phyloP scores from a whole-genome alignment of 1,140 invertebrate species.

The Diabrotica undecimpunctata region DNA sequence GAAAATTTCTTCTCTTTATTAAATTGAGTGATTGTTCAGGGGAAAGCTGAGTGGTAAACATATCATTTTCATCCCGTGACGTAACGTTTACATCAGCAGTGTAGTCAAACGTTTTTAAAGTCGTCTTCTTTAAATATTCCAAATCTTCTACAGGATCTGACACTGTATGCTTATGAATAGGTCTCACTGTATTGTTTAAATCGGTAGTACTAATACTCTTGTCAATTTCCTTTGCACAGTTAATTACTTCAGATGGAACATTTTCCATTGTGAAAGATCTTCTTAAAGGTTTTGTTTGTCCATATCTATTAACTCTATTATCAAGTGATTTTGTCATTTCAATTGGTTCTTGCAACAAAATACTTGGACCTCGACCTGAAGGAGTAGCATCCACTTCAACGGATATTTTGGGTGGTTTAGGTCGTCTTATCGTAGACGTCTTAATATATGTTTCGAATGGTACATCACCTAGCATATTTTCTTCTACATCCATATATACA shows the following conservation, averaged over 20 bases:
- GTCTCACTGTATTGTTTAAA: conserved; percentile 41
- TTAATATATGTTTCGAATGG: conserved; percentile 24
- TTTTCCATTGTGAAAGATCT: conserved; percentile 50
- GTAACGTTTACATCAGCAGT: conserved; percentile 71
- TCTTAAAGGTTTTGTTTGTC: conserved; percentile 41
- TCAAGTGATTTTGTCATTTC: conserved; percentile 63
- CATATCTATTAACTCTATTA: conserved; percentile 31
- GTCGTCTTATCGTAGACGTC: conserved; percentile 30
- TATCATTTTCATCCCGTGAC: conserved; percentile 53
- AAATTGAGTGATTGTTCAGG: conserved; percentile 68
- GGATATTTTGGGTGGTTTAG: conserved; percentile 58
- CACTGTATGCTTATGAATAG: conserved; percentile 67
- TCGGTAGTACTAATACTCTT: conserved; percentile 46
- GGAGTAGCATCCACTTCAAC: conserved; percentile 74
- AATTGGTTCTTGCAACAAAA: conserved; percentile 70
- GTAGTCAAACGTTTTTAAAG: conserved; percentile 50
- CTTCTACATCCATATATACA: conserved; percentile 13
- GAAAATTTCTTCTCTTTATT: conserved; percentile 73
- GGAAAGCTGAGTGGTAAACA: conserved; percentile 48
- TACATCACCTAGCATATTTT: conserved; percentile 28
- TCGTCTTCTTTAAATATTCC: conserved; percentile 44
- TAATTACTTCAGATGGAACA: conserved; percentile 37
- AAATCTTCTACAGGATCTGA: conserved; percentile 65
- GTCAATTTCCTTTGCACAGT: conserved; percentile 43
- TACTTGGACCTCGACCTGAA: conserved; percentile 63